Evolutionary conservation across 2,113 vertebrate species (phyloP).

Genomic region (Centropus unirufus): DNA sequence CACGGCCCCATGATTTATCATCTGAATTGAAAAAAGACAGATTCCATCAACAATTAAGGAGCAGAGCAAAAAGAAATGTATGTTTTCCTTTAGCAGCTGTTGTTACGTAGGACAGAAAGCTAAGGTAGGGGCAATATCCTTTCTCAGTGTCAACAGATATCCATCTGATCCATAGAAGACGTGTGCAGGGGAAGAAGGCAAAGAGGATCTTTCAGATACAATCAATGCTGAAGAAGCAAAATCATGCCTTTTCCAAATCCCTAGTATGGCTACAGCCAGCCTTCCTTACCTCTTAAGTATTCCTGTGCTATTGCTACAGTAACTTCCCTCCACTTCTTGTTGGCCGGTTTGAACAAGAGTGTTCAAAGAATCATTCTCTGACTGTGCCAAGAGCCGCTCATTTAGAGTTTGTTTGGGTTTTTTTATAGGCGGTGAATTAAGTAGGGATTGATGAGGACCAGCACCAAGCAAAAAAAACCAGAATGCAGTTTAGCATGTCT

Average conservation of each 20-base stretch:
- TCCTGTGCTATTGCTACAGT: not conserved
- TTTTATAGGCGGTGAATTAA: conserved; percentile 31
- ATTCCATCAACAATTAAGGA: not conserved
- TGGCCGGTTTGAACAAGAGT: not conserved
- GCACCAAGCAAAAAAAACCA: not conserved
- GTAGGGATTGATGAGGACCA: not conserved
- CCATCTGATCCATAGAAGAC: not conserved
- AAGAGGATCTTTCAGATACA: conserved; percentile 12
- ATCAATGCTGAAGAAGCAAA: conserved; percentile 30
- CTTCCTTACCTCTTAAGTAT: not conserved
- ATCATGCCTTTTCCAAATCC: not conserved
- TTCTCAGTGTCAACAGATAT: conserved; percentile 13
- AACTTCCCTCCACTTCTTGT: conserved; percentile 1
- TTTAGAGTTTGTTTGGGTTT: not conserved
- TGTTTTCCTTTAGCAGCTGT: not conserved
- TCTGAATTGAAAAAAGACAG: conserved; percentile 41
- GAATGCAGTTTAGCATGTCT: not conserved
- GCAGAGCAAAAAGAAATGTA: not conserved
- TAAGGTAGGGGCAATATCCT: not conserved
- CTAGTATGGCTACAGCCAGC: not conserved
- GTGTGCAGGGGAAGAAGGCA: not conserved
- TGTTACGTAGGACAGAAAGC: not conserved
- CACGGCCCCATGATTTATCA: not conserved
- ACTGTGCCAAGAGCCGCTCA: conserved; percentile 22
- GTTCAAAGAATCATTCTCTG: conserved; percentile 17